phyloP scores from a whole-genome alignment of 2,888 invertebrate genomes.

The Aphodius granarius region DNA sequence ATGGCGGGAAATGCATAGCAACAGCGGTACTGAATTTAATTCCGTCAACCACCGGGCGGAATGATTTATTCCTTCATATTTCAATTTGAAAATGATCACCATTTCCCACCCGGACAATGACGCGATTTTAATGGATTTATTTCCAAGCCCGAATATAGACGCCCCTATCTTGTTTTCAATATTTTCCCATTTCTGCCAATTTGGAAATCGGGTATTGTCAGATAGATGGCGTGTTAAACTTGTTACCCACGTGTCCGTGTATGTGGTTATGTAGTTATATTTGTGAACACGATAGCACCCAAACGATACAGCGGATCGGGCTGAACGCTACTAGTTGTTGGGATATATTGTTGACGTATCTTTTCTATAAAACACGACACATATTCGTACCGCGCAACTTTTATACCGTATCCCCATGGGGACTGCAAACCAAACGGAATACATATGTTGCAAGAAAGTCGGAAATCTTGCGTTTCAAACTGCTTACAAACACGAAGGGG shows the following conservation, averaged over 20 bases:
- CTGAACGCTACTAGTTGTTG: not conserved
- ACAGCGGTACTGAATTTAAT: not conserved
- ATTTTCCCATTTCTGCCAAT: not conserved
- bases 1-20: not conserved
- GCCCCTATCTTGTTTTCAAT: slow-evolving; percentile 4
- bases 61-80: slow-evolving; percentile 14
- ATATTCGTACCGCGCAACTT: not conserved
- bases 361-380: not conserved
- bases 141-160: not conserved
- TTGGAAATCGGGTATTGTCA: not conserved
- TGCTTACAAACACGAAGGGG: not conserved
- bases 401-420: not conserved
- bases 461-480: not conserved
- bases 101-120: slow-evolving; percentile 6
- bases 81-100: slow-evolving; percentile 9
- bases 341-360: not conserved
- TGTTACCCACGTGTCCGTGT: not conserved
- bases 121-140: slow-evolving; percentile 8
- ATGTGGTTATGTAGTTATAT: not conserved
- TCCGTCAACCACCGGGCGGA: slow-evolving; percentile 1
- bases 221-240: not conserved
- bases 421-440: not conserved
- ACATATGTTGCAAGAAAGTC: not conserved
- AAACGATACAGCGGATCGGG: no score
- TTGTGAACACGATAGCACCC: no score